Base-by-base conservation (phyloP, 1,140 invertebrate species). In the Pararge aegeria region DNA sequence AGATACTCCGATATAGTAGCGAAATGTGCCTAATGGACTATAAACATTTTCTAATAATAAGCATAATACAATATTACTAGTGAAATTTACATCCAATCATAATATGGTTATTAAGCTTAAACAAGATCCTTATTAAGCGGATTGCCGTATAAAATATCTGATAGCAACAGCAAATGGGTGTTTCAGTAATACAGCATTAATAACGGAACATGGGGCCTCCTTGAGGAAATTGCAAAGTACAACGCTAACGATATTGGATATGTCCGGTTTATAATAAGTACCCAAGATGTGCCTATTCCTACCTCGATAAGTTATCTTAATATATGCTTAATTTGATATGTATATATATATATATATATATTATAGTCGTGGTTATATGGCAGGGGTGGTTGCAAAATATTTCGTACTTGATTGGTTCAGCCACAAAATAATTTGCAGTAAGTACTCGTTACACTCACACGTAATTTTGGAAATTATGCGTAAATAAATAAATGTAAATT, bases 181-280 rank as follows among this genome's bases (percentile, higher is more conserved):
- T 57, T 56, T 50, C 58, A 61, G 29, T 24, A 49, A 55, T 59
- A 62, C 40, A 52, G 57, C 59, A 62, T 66, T 66, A 62, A 61
- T 60, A 60, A 55, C 34, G 21, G n/a, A 34, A 27, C 48, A 46
- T 5, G 38, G 20, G 24, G 37, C 40, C 50, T 42, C 54, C 64
- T 58, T 46, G 52, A 65, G 55, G 51, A 66, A 66, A 61, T 62
- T 55, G 59, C 55, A 16, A 50, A 61, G 49, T 55, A 48, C 55
- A 57, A 42, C 55, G 37, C 51, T 63, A 67, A 62, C 51, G 38
- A 61, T 66, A 62, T 57, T 58, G 61, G 51, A 62, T 66, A 62
- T 46, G 55, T 44, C 53, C 65, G 52, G 52, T 48, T 44, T 30
- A 30, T n/a, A 54, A 20, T 54, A 42, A 61, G 59, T 29, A 48